These are phyloP conservation scores for Poeciliopsis gracilis DNA, from an alignment of 2,797 vertebrate genomes.

Conservation along the genomic window DNA sequence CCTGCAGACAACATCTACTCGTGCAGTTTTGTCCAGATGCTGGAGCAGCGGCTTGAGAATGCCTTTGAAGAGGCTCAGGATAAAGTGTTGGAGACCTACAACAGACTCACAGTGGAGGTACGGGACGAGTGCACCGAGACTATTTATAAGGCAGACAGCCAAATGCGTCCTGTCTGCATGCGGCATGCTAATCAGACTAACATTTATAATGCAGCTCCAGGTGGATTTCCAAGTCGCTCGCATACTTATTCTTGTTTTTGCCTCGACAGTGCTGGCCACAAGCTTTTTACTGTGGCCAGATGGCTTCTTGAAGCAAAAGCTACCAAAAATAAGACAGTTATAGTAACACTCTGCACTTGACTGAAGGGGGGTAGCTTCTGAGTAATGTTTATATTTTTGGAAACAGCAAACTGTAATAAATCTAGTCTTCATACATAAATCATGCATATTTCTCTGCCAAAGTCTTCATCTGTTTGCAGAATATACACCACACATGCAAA, in stretches of 20 bases:
- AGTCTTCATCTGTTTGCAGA: constrained; percentile 21
- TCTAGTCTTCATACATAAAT: not conserved
- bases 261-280: not conserved
- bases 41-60: constrained; percentile 91
- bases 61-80: constrained; percentile 93
- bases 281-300: not conserved
- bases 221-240: not conserved
- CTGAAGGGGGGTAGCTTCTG: not conserved
- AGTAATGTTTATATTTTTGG: constrained; percentile 12
- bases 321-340: not conserved
- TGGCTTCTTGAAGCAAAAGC: not conserved
- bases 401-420: not conserved
- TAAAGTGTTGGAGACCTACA: constrained; percentile 90
- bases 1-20: constrained; percentile 91
- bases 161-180: constrained; percentile 19
- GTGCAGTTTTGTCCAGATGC: constrained; percentile 92
- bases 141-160: constrained; percentile 13
- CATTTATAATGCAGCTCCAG: constrained; percentile 13
- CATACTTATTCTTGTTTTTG: not conserved
- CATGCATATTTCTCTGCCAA: constrained; percentile 18
- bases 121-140: not conserved
- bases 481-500: constrained; percentile 34
- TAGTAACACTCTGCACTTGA: constrained; percentile 5
- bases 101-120: constrained; percentile 92
- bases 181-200: constrained; percentile 24